Base-by-base conservation (phyloP, 2,113 vertebrate genomes). In the Hylia prasina region DNA sequence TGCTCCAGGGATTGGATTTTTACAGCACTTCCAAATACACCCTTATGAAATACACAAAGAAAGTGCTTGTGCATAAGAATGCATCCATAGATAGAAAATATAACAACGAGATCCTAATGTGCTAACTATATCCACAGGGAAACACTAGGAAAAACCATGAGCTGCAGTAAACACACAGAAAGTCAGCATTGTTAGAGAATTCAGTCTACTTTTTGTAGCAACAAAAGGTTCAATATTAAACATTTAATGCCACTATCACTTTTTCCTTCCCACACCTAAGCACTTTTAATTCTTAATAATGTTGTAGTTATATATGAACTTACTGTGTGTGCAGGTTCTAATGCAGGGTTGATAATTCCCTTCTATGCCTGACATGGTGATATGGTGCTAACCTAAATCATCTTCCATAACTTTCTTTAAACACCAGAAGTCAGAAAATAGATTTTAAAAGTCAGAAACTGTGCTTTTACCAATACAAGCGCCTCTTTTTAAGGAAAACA, bases 361-460 rank as follows among this genome's bases (percentile, higher is more conserved):
- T 45, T 73, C 90, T 63, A 1, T 23, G 47, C 84, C 70, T 91
- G 33, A 68, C 42, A 39, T 57, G 78, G 61, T 79, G 50, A 70
- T 53, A 44, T 3, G 18, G 51, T 81, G 56, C 85, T 89, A 82
- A 66, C 71, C 79, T 65, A 60, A 78, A 37, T 94, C 23, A 16
- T 57, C 18, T 78, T 88, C 91, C 87, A 91, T 93, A 70, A 76
- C 51, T 90, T 86, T 80, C 79, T 92, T 92, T 93, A 95, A 94
- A 79, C 69, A 81, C 30, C 72, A 39, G 44, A 92, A 95, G 79
- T 83, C 86, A 93, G 66, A 93, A 97, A 96, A 96, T 57, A 85
- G 83, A 83, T 96, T 95, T 95, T 94, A 53, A 73, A 94, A 96
- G 86, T 88, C 57, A 40, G 93, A 96, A 95, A 66, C 71, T 27